A percentile compares a stretch with the other conserved stretches of the same genome.
phyloP scores from a whole-genome alignment of 2,888 invertebrate species.

The Seladonia tumulorum region DNA sequence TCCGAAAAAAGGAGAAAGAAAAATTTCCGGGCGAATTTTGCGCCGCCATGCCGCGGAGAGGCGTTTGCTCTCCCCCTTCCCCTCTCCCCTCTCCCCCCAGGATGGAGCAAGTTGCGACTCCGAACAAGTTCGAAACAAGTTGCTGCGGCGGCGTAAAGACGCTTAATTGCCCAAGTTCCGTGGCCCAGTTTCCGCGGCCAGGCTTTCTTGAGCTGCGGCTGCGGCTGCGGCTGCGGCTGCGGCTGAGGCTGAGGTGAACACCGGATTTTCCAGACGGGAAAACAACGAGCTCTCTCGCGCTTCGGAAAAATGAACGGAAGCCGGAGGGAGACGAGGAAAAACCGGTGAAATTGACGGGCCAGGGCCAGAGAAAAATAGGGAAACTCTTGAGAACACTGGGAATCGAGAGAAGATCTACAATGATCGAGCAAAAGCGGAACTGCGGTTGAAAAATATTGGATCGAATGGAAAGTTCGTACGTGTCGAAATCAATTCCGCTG shows the following conservation, averaged over 20 bases:
- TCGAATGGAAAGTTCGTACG: background rate
- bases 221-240: background rate
- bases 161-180: constrained; percentile 69
- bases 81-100: too few relatives aligned
- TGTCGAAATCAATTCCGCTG: background rate
- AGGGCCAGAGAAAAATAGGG: background rate
- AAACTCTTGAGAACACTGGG: background rate
- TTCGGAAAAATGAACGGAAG: background rate
- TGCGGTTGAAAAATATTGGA: background rate
- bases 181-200: constrained; percentile 34
- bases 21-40: constrained; percentile 20
- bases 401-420: background rate
- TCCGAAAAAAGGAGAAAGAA: constrained; percentile 1
- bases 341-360: background rate
- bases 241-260: background rate
- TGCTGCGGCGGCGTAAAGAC: constrained; percentile 45
- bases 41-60: background rate
- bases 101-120: constrained; percentile 15
- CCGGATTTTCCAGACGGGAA: constrained; percentile 12
- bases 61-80: constrained; percentile 20
- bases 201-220: background rate
- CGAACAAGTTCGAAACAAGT: constrained; percentile 45
- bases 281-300: too few relatives aligned
- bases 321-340: background rate
- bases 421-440: background rate